phyloP scores from a whole-genome alignment of 1,140 invertebrate genomes.

The Maconellicoccus hirsutus region DNA sequence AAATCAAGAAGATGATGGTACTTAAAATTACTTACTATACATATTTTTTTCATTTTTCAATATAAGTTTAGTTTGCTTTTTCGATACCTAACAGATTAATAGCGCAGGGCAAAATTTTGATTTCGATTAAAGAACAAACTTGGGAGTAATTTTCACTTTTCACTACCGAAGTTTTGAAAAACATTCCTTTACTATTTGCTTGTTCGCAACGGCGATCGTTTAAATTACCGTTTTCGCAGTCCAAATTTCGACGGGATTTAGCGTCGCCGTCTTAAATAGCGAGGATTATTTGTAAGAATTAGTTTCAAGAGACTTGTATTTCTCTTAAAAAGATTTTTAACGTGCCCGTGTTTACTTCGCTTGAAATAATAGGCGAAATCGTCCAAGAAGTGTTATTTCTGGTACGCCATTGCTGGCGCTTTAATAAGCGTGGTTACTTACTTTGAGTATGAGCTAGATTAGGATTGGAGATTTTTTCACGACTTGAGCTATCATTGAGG shows the following conservation, averaged over 20 bases:
- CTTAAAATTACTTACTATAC: too few relatives aligned
- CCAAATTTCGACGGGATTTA: neutral
- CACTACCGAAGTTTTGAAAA: neutral
- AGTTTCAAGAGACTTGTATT: neutral
- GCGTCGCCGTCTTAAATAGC: conserved; percentile 2
- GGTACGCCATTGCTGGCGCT: neutral
- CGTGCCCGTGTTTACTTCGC: too few relatives aligned
- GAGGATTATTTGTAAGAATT: neutral
- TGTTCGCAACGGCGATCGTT: neutral
- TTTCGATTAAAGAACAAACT: neutral
- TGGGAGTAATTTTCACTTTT: too few relatives aligned
- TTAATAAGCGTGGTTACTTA: too few relatives aligned
- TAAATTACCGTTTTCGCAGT: conserved; percentile 4
- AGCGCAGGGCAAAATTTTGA: neutral
- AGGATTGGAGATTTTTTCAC: neutral
- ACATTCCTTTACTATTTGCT: neutral
- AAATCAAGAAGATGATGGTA: too few relatives aligned
- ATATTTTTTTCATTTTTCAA: too few relatives aligned
- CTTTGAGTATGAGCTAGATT: neutral
- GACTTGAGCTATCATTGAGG: conserved; percentile 34
- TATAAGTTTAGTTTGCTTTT: too few relatives aligned
- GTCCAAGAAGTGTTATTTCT: neutral
- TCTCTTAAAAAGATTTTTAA: neutral
- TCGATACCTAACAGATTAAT: neutral
- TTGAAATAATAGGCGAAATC: neutral